Evolutionary conservation across 2,888 invertebrate genomes (phyloP), one percentile per base, ranked within the genome.

Genomic region (Drosophila yooni): DNA sequence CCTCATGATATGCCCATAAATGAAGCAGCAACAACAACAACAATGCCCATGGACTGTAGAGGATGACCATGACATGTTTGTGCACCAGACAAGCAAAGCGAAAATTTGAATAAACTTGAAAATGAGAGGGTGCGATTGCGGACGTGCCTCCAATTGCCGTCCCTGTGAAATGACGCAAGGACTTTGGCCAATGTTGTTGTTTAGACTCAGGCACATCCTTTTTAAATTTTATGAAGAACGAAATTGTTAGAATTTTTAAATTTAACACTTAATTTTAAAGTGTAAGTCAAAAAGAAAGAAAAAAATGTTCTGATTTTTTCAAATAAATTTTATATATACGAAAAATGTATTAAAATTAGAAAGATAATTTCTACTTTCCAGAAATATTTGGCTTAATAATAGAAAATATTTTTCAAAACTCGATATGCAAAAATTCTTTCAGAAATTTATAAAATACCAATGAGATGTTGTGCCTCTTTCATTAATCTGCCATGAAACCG

Each of bases 1-100:
- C 87, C 90, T 92, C 92, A 92, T 91, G 92, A 92, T 90, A 92
- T 90, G 78, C 74, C 90, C 90, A 92, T 92, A 90, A 91, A 90
- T 88, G 85, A 82, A 74, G 58, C 70, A 74, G 59, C 75, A 74
- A 54, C 87, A 83, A 74, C 83, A 82, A 62, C 81, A 81, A 70
- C 40, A 54, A 31, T 36, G 56, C 33, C 46, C 15, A 21, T 36
- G n/a, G 46, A 43, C n/a, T n/a, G 31, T n/a, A 31, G 25, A 54
- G 25, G 58, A 50, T 63, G 72, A 67, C 64, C 72, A 68, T 79
- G 78, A 81, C 81, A 79, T 81, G 79, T 73, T 79, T 81, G 74
- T 69, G 81, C 78, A 52, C 31, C 77, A 81, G 78, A 77, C 78
- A 77, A 54, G 61, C 71, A 48, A 61, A 64, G 56, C 43, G 21